Percentiles rank a stretch among this genome's conserved stretches.
Conservation (phyloP, 1,140 invertebrate genomes). For the Belonocnema kinseyi region DNA sequence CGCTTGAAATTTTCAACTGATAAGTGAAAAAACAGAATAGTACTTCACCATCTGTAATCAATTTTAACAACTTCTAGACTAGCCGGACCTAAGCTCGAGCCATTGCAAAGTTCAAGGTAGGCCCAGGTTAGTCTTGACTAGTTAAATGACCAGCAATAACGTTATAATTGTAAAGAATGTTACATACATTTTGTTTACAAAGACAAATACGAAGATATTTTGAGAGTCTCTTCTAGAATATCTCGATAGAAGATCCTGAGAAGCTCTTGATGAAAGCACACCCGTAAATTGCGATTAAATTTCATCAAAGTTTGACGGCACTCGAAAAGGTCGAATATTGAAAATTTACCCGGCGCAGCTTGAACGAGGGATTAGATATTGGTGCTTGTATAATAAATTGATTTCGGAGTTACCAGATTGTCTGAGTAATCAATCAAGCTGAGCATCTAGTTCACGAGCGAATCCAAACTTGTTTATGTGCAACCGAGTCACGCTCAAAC, state of each 20-base stretch:
- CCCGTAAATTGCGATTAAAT: not conserved
- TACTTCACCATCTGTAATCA: too few species aligned
- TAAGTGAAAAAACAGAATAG: too few species aligned
- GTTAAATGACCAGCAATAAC: too few species aligned
- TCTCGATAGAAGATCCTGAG: too few species aligned
- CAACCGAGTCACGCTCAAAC: constrained; percentile 36
- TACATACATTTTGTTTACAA: too few species aligned
- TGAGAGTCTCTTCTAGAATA: not conserved
- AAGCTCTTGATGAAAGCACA: too few species aligned
- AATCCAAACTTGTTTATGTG: constrained; percentile 40
- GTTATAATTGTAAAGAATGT: too few species aligned
- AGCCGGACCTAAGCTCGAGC: too few species aligned
- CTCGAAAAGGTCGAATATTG: not conserved
- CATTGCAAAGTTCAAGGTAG: too few species aligned
- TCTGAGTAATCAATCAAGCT: constrained; percentile 38
- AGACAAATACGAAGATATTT: not conserved
- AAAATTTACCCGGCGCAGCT: not conserved
- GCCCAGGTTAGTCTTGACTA: too few species aligned
- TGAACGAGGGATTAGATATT: constrained; percentile 7
- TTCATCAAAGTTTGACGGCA: not conserved
- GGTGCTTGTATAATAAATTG: constrained; percentile 38
- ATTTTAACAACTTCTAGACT: too few species aligned
- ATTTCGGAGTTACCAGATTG: constrained; percentile 35
- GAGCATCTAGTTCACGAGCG: constrained; percentile 36
- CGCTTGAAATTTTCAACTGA: too few species aligned